Base-by-base conservation (phyloP, 2,113 vertebrate genomes). In the Polyodon spathula region DNA sequence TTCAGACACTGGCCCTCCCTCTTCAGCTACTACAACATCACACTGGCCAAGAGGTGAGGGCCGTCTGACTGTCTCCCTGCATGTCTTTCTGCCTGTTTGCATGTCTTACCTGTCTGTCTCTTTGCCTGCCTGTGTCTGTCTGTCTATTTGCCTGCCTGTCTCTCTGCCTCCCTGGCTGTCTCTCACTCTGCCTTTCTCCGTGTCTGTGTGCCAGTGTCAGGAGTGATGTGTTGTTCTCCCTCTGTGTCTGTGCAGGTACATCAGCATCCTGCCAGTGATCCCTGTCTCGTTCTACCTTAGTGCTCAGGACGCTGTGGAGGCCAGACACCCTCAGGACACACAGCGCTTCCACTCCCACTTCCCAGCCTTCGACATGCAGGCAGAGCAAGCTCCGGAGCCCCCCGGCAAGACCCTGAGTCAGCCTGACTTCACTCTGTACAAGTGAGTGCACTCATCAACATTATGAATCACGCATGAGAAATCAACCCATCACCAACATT, bases 1-100 rank as follows among this genome's bases (percentile, higher is more conserved):
- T 99, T 97, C 79, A 90, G 96, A 6, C 95, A 98, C 77, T 99
- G 96, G 96, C 96, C 96, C 0, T 91, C 91, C 0, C 93, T 99
- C 59, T 99, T 99, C 77, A 88, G 92, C 78, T 99, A 97, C 75
- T 99, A 99, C 79, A 98, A 98, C 68, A 88, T 97, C 78, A 98
- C 95, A 0, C 81, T 98, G 71, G 95, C 96, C 57, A 99, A 97
- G 73, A 92, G 92, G 96, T 91, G 66, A 78, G 86, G n/a, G n/a
- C n/a, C n/a, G n/a, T n/a, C 48, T 11, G 15, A 12, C 10, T 11
- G 2, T 37, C 16, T 8, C 2, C 39, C 16, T 38, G 52, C 51
- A 4, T 51, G 54, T 40, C 38, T 37, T 3, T 60, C n/a, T n/a
- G n/a, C n/a, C n/a, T n/a, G n/a, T n/a, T n/a, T n/a, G n/a, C n/a